These are phyloP conservation scores for Semaprochilodus insignis DNA, from an alignment of 2,797 vertebrate genomes.

Conservation along the genomic window DNA sequence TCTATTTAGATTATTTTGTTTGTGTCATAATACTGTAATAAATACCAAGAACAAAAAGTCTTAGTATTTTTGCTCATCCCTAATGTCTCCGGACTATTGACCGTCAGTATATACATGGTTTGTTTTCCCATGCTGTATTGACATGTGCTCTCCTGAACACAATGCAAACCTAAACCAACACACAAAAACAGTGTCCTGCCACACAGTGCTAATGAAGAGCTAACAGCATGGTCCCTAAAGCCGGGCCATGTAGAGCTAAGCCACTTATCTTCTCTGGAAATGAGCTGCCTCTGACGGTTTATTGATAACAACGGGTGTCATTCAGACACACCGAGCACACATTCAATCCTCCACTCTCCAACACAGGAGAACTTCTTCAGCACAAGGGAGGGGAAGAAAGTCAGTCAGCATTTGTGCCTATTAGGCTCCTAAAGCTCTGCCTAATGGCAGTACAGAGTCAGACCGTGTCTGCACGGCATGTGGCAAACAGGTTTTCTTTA, in stretches of 20 bases:
- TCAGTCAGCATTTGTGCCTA: neutral
- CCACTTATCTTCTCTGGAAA: neutral
- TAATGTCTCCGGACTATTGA: no score
- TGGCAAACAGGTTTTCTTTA: no score
- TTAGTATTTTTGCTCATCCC: no score
- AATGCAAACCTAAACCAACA: neutral
- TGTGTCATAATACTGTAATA: no score
- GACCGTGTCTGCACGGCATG: neutral
- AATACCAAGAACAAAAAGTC: no score
- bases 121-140: no score
- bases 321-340: neutral
- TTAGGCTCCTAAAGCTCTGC: neutral
- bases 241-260: neutral
- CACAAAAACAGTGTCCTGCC: neutral
- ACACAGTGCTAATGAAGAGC: neutral
- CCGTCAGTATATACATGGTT: no score
- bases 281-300: neutral
- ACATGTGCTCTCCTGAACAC: neutral
- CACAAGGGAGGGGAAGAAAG: neutral
- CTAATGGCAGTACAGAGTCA: neutral
- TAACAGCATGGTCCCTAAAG: neutral
- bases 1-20: no score
- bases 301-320: constrained; percentile 5
- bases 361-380: neutral
- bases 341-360: neutral